A percentile compares a stretch with the other conserved stretches of the same genome.
Conservation (phyloP, 2,888 invertebrate genomes). For the Monochamus alternatus region DNA sequence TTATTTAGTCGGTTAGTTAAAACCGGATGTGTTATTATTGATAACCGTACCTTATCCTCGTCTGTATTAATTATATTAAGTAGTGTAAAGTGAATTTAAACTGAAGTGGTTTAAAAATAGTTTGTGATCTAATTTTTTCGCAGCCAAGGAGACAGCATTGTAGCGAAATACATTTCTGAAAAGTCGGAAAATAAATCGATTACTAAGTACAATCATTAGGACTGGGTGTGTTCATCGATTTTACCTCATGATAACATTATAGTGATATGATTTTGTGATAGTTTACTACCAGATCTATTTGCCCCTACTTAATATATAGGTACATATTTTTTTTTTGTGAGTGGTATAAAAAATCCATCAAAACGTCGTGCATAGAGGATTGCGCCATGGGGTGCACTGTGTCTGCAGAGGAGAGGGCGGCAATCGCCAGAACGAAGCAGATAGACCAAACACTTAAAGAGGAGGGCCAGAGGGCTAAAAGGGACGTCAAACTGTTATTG, state of each 20-base stretch:
- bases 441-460: slow-evolving; percentile 99
- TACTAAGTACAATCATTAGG: neutral
- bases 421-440: slow-evolving; percentile 96
- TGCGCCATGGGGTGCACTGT: slow-evolving; percentile 97
- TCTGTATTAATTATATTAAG: slow-evolving; percentile 11
- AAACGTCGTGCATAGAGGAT: slow-evolving; percentile 66
- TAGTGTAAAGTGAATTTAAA: slow-evolving; percentile 29
- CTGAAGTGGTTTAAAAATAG: slow-evolving; percentile 34
- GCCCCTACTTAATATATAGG: slow-evolving; percentile 6
- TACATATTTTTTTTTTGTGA: slow-evolving; percentile 29
- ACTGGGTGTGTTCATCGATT: slow-evolving; percentile 22
- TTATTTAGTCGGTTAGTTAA: slow-evolving; percentile 3
- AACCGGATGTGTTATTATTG: slow-evolving; percentile 33
- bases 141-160: slow-evolving; percentile 11
- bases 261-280: slow-evolving; percentile 30
- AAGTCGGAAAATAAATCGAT: slow-evolving; percentile 3
- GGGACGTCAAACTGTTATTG: slow-evolving; percentile 98
- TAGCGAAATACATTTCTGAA: neutral
- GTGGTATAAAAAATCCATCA: slow-evolving; percentile 55
- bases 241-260: slow-evolving; percentile 18
- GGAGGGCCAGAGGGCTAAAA: slow-evolving; percentile 98
- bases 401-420: slow-evolving; percentile 99
- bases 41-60: slow-evolving; percentile 30
- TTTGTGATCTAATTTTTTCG: slow-evolving; percentile 21
- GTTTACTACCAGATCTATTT: slow-evolving; percentile 22